These are phyloP conservation scores for Silurus meridionalis DNA, from an alignment of 2,113 vertebrate genomes.

Conservation along the genomic window DNA sequence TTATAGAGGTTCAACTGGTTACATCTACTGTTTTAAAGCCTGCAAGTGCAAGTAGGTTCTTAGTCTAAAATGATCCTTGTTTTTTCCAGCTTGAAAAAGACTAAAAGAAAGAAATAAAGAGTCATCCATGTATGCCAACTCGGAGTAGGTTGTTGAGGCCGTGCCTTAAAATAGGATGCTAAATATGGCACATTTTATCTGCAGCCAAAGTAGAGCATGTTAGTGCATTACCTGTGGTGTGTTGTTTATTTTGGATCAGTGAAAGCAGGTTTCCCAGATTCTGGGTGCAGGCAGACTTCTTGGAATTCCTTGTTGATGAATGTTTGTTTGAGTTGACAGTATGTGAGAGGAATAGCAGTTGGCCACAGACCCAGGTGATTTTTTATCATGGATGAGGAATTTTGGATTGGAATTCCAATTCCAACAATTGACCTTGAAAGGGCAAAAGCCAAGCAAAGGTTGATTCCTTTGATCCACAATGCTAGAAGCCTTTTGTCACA, in stretches of 20 bases:
- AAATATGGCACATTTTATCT: not conserved
- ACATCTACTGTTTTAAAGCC: not conserved
- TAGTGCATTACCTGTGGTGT: not conserved
- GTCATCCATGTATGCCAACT: not conserved
- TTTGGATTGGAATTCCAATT: not conserved
- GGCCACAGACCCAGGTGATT: not conserved
- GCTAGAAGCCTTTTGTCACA: not conserved
- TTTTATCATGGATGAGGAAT: not conserved
- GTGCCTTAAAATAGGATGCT: not conserved
- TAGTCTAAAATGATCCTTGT: too few relatives aligned
- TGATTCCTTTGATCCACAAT: not conserved
- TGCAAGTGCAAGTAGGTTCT: not conserved
- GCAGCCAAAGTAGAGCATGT: not conserved
- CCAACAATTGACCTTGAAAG: not conserved
- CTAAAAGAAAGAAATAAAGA: not conserved
- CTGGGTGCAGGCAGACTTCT: not conserved
- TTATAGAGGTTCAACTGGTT: not conserved
- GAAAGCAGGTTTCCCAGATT: not conserved
- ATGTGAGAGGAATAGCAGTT: not conserved
- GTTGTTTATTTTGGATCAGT: not conserved
- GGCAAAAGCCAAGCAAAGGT: not conserved
- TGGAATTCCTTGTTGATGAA: not conserved
- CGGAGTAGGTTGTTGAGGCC: not conserved
- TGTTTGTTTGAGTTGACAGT: not conserved
- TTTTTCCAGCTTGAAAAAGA: not conserved